These are phyloP conservation scores for Tupaia tana DNA, from an alignment of 2,113 vertebrate genomes.

Conservation along the genomic window DNA sequence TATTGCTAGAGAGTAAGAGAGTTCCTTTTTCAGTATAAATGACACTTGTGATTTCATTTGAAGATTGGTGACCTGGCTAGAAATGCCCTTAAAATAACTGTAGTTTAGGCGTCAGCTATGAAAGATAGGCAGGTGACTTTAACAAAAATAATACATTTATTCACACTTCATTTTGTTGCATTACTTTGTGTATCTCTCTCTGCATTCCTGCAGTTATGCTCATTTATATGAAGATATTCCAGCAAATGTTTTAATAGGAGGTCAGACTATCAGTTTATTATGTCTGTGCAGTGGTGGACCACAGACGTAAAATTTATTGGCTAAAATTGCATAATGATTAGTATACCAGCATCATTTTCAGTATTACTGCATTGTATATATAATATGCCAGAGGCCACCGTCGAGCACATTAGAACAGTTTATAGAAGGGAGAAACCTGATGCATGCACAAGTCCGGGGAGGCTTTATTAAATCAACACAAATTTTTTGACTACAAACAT, in stretches of 20 bases:
- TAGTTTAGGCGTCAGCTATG: conserved; percentile 42
- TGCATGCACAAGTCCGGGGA: background rate
- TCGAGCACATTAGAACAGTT: background rate
- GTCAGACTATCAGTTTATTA: background rate
- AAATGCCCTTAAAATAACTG: conserved; percentile 58
- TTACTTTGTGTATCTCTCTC: background rate
- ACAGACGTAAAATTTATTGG: conserved; percentile 6
- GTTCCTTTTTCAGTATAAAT: conserved; percentile 51
- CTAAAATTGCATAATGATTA: background rate
- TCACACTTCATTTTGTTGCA: background rate
- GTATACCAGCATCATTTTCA: background rate
- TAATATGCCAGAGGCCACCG: background rate
- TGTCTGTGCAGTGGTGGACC: conserved; percentile 26
- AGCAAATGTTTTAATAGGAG: conserved; percentile 1
- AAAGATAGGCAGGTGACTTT: conserved; percentile 30
- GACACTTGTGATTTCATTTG: conserved; percentile 55
- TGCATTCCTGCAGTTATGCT: background rate
- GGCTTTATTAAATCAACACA: conserved; percentile 22
- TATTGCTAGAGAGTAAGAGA: conserved; percentile 36
- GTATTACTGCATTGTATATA: background rate
- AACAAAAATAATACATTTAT: conserved; percentile 18
- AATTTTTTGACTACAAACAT: background rate
- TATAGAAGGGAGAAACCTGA: background rate
- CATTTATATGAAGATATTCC: background rate
- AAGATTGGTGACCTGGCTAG: conserved; percentile 40